These are phyloP conservation scores for Capreolus pygargus DNA, from an alignment of 2,113 vertebrate species.

Conservation along the genomic window DNA sequence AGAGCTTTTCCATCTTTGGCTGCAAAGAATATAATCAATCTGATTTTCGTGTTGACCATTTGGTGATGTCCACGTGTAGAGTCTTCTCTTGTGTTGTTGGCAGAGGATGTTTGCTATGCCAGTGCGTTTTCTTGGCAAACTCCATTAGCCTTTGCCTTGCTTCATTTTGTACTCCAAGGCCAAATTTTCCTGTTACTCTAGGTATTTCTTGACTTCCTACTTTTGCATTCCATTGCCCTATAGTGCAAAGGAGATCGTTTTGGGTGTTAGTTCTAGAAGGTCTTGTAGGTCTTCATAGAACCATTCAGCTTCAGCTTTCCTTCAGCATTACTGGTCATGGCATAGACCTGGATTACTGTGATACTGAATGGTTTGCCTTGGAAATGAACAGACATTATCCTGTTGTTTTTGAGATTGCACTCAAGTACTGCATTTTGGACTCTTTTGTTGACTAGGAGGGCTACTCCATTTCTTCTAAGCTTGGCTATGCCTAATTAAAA, in stretches of 20 bases:
- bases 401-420: not conserved
- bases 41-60: not conserved
- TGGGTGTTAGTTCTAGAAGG: not conserved
- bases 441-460: not conserved
- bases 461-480: not conserved
- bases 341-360: not conserved
- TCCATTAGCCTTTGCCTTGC: not conserved
- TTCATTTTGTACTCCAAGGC: not conserved
- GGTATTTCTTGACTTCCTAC: not conserved
- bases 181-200: not conserved
- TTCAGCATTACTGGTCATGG: not conserved
- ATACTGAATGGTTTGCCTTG: not conserved
- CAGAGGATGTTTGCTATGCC: not conserved
- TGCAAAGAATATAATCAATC: not conserved
- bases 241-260: not conserved
- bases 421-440: not conserved
- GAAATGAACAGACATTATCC: not conserved
- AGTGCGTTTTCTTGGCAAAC: not conserved
- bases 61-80: not conserved
- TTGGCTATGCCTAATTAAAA: not conserved
- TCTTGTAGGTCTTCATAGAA: not conserved
- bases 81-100: not conserved
- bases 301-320: not conserved
- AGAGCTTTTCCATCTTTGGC: not conserved
- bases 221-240: not conserved